A percentile compares a stretch with the other conserved stretches of the same genome.
Evolutionary conservation across 2,888 invertebrate genomes (phyloP).

Genomic region (Agrochola lota): DNA sequence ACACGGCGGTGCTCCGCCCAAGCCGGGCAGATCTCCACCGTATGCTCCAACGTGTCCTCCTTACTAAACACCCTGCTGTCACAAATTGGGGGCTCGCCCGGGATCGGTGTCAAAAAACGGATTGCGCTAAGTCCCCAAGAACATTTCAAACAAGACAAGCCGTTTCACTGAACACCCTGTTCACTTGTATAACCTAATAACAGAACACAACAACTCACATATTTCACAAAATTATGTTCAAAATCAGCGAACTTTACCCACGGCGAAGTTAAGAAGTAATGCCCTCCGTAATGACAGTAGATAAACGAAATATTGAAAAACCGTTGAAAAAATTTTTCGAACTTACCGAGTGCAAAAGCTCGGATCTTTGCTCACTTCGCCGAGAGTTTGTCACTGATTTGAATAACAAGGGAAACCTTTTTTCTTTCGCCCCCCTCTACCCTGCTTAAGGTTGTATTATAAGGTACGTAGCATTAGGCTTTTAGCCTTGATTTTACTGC

Average conservation of each 20-base stretch:
- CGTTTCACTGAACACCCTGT: neutral
- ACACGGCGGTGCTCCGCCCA: no score
- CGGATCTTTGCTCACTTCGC: conserved; percentile 74
- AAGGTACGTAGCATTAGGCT: conserved; percentile 35
- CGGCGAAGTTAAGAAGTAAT: conserved; percentile 53
- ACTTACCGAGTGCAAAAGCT: conserved; percentile 78
- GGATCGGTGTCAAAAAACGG: neutral
- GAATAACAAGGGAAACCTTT: conserved; percentile 88
- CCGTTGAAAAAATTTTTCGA: no score
- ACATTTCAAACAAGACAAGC: neutral
- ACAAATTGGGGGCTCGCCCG: neutral
- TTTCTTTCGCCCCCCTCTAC: conserved; percentile 68
- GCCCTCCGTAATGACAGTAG: conserved; percentile 47
- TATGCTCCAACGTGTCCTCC: no score
- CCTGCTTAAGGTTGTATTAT: conserved; percentile 59
- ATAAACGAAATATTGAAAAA: conserved; percentile 67
- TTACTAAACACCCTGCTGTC: neutral
- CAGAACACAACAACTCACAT: conserved; percentile 12
- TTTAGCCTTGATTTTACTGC: conserved; percentile 6
- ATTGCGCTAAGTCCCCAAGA: neutral
- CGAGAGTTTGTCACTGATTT: conserved; percentile 84
- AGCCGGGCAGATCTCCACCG: no score
- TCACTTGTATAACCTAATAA: neutral
- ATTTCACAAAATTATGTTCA: conserved; percentile 9
- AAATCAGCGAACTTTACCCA: conserved; percentile 17